phyloP scores from a whole-genome alignment of 2,113 vertebrate species.

The Sialia sialis region DNA sequence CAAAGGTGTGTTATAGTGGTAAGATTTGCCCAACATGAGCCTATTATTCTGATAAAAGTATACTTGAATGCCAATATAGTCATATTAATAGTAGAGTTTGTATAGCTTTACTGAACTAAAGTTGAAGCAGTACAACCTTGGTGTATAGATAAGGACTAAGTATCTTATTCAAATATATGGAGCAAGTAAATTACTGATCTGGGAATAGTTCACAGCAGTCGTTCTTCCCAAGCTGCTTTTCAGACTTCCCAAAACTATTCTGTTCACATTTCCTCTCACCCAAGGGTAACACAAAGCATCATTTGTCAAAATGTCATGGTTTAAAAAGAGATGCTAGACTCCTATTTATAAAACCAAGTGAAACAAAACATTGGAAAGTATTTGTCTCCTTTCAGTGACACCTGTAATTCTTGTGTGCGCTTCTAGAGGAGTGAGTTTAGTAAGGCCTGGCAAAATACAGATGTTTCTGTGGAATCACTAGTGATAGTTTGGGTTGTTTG shows the following conservation, averaged over 20 bases:
- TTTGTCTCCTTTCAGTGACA: not conserved
- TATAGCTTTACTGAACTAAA: not conserved
- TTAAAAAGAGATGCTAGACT: constrained; percentile 1
- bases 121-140: constrained; percentile 7
- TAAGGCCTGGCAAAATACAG: not conserved
- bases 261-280: not conserved
- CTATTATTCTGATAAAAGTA: constrained; percentile 17
- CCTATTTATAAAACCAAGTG: not conserved
- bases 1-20: not conserved
- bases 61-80: not conserved
- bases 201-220: not conserved
- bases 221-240: constrained; percentile 20
- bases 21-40: not conserved
- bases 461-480: not conserved
- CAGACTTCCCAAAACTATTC: not conserved
- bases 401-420: not conserved
- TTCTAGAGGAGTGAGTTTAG: not conserved
- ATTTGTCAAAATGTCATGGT: constrained; percentile 24
- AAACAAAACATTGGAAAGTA: not conserved
- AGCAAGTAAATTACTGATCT: constrained; percentile 21
- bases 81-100: not conserved
- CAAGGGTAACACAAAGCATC: constrained; percentile 15
- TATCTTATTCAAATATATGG: constrained; percentile 36
- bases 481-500: not conserved
- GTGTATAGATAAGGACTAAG: constrained; percentile 25